phyloP scores from a whole-genome alignment of 2,888 invertebrate genomes.

The Crioceris asparagi region DNA sequence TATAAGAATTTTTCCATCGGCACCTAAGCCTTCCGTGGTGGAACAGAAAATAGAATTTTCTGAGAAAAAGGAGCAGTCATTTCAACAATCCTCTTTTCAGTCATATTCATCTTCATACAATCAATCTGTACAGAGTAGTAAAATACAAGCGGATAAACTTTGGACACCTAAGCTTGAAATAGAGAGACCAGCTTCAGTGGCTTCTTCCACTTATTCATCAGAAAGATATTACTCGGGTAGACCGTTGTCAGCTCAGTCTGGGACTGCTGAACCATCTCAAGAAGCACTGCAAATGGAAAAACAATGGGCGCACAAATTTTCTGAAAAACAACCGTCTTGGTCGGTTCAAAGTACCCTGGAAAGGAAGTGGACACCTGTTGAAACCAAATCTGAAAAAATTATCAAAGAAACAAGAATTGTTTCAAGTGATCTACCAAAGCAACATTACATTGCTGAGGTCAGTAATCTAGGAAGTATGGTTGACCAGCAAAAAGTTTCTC shows the following conservation, averaged over 20 bases:
- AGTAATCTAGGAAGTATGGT: conserved; percentile 33
- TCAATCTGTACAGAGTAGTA: conserved; percentile 31
- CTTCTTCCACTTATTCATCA: conserved; percentile 21
- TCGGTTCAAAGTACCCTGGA: conserved; percentile 34
- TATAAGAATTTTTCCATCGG: conserved; percentile 18
- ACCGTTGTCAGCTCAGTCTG: conserved; percentile 21
- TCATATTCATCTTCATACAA: conserved; percentile 24
- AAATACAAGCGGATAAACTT: conserved; percentile 39
- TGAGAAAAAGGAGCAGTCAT: conserved; percentile 24
- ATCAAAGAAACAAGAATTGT: conserved; percentile 22
- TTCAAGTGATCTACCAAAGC: conserved; percentile 21
- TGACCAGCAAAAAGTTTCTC: conserved; percentile 25
- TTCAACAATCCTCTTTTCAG: conserved; percentile 20
- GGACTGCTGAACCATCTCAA: conserved; percentile 39
- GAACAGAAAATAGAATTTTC: conserved; percentile 20
- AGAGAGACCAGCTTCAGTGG: conserved; percentile 23
- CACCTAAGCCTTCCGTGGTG: conserved; percentile 10
- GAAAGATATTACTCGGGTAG: conserved; percentile 24
- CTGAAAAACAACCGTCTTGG: conserved; percentile 36
- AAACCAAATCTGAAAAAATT: conserved; percentile 20
- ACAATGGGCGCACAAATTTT: conserved; percentile 49
- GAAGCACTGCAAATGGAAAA: conserved; percentile 59
- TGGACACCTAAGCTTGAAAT: conserved; percentile 40
- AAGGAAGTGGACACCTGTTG: conserved; percentile 32
- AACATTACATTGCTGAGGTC: conserved; percentile 37